Conservation (phyloP, 2,113 vertebrate species). For the Atrichornis clamosus region DNA sequence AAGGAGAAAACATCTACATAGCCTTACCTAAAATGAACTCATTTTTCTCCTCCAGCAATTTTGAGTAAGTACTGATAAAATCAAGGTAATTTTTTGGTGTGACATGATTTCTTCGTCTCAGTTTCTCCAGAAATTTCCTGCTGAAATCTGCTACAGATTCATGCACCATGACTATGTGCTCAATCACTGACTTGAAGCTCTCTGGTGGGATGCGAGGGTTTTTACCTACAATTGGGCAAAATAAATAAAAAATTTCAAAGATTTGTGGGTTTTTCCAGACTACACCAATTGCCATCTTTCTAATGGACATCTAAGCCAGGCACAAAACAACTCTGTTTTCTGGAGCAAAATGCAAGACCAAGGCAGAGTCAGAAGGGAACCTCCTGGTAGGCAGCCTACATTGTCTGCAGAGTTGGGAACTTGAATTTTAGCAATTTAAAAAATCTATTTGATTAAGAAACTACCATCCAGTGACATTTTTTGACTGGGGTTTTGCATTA, state of each 20-base stretch:
- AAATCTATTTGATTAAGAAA: not conserved
- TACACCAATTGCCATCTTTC: not conserved
- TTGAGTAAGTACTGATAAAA: slow-evolving; percentile 86
- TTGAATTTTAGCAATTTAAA: not conserved
- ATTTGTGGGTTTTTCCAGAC: not conserved
- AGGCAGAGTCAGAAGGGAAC: not conserved
- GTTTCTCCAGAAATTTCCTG: slow-evolving; percentile 85
- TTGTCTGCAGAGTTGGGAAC: not conserved
- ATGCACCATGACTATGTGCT: slow-evolving; percentile 88
- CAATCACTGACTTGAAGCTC: slow-evolving; percentile 70
- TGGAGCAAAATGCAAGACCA: not conserved
- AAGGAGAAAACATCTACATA: not conserved
- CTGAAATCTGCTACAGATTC: slow-evolving; percentile 84
- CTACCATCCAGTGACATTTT: not conserved
- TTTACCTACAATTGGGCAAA: slow-evolving; percentile 67
- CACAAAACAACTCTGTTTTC: not conserved
- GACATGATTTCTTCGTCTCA: slow-evolving; percentile 88
- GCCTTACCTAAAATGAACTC: slow-evolving; percentile 83
- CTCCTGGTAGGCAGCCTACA: not conserved
- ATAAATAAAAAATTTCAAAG: not conserved
- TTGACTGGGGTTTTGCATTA: not conserved
- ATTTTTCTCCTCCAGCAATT: slow-evolving; percentile 87
- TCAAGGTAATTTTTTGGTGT: slow-evolving; percentile 96
- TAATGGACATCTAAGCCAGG: not conserved
- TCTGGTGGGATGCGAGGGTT: slow-evolving; percentile 78